Conservation (phyloP, 2,113 vertebrate genomes). For the Centropristis striata region DNA sequence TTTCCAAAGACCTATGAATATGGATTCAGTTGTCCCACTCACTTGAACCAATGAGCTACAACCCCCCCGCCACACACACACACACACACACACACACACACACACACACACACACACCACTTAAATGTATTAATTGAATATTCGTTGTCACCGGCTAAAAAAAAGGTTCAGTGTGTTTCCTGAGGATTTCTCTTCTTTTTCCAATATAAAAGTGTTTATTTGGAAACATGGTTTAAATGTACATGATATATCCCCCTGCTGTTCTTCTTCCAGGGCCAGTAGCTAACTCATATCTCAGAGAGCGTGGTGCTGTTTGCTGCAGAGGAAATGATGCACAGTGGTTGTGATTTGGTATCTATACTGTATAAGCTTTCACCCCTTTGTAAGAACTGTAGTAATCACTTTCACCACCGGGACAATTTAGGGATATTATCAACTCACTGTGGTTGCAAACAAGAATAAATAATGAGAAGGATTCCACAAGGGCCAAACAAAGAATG, state of each 20-base stretch:
- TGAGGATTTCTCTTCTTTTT: slow-evolving; percentile 18
- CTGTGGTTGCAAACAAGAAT: background rate
- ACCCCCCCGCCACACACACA: background rate
- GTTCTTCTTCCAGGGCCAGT: background rate
- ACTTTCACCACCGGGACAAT: background rate
- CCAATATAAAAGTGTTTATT: slow-evolving; percentile 82
- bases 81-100: slow-evolving; percentile 18
- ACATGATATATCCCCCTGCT: slow-evolving; percentile 41
- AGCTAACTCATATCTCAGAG: slow-evolving; percentile 3
- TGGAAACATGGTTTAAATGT: slow-evolving; percentile 73
- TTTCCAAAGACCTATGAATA: slow-evolving; percentile 54
- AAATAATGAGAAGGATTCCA: background rate
- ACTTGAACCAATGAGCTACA: slow-evolving; percentile 62
- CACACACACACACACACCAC: slow-evolving; percentile 5
- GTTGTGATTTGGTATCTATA: background rate
- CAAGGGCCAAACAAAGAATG: background rate
- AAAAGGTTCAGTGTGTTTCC: slow-evolving; percentile 23
- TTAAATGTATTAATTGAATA: slow-evolving; percentile 39
- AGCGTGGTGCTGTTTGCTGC: slow-evolving; percentile 7
- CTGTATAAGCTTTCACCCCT: background rate
- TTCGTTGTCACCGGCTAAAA: background rate
- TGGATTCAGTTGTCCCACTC: slow-evolving; percentile 68
- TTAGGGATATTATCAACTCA: background rate
- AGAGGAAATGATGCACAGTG: background rate
- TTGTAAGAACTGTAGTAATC: slow-evolving; percentile 7